Base-by-base conservation (phyloP, 2,888 invertebrate species). In the Nymphalis polychloros region DNA sequence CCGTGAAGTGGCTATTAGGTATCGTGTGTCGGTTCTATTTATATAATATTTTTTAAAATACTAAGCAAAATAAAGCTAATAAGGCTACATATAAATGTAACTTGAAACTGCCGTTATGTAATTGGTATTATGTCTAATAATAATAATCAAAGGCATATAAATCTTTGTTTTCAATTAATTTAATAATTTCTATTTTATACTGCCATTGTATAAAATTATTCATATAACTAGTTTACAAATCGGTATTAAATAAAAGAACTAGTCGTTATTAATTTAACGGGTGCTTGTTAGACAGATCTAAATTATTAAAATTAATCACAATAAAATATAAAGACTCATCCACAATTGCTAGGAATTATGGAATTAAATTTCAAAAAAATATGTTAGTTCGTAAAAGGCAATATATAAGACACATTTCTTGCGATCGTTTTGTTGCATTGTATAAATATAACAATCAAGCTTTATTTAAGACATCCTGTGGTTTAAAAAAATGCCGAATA, bases 261-360 rank as follows among this genome's bases (percentile, higher is more conserved):
- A 13, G 57, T 19, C 41, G 41, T 53, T 53, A 53, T 53, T 57
- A 35, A 57, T 35, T 57, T 57, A 57, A 57, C 35, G 8, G 35
- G 35, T 41, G 35, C 41, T 19, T 41, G 19, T 57, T 57, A 41
- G 10, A 19, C n/a, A 6, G 55, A 57, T 41, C 8, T 19, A 16
- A 10, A 57, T 35, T 19, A 57, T 57, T 53, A 23, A 16, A 27
- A 27, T 57, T 8, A 41, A 41, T 19, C n/a, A 57, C 8, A 13
- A 19, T 10, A 35, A 13, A 41, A 13, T n/a, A 41, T 19, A 8
- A 35, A 53, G n/a, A 7, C 20, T 52, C 10, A 5, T 27, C 4
- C 16, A 52, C 41, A 13, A 13, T 41, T 41, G 2, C 0, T 41
- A 41, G 4, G 10, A 41, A 13, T 41, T 41, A 2, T 3, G 4